phyloP scores from a whole-genome alignment of 53 echinoderm and acorn worm species.

The Temnopleurus reevesii region DNA sequence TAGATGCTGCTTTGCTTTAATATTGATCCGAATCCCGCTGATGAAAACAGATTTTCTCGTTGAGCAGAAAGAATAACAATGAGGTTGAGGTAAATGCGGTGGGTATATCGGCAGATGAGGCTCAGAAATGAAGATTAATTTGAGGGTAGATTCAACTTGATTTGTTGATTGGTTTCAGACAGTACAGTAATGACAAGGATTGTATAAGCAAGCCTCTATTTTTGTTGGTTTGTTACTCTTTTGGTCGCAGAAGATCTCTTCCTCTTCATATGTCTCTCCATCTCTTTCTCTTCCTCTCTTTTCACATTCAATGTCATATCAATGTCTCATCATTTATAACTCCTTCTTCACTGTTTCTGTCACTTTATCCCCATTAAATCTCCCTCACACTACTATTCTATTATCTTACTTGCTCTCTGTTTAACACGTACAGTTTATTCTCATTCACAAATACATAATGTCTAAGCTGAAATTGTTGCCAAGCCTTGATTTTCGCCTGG shows the following conservation, averaged over 20 bases:
- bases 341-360: too few relatives aligned
- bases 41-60: not conserved
- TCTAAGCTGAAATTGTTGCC: too few relatives aligned
- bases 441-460: too few relatives aligned
- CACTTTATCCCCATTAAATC: too few relatives aligned
- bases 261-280: not conserved
- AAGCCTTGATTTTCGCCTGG: too few relatives aligned
- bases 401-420: too few relatives aligned
- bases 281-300: not conserved
- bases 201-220: too few relatives aligned
- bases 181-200: not conserved
- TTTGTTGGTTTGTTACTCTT: too few relatives aligned
- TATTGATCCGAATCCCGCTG: not conserved
- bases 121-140: not conserved
- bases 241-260: too few relatives aligned
- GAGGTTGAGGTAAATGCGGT: not conserved
- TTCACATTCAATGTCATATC: not conserved
- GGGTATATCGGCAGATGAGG: not conserved
- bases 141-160: not conserved
- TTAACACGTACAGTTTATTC: too few relatives aligned
- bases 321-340: too few relatives aligned
- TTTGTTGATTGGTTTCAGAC: not conserved
- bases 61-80: constrained; percentile 2
- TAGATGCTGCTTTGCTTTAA: not conserved
- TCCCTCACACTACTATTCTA: too few relatives aligned